These are phyloP conservation scores for Arrhamphus sclerolepis DNA, from an alignment of 2,797 vertebrate species.

Conservation along the genomic window DNA sequence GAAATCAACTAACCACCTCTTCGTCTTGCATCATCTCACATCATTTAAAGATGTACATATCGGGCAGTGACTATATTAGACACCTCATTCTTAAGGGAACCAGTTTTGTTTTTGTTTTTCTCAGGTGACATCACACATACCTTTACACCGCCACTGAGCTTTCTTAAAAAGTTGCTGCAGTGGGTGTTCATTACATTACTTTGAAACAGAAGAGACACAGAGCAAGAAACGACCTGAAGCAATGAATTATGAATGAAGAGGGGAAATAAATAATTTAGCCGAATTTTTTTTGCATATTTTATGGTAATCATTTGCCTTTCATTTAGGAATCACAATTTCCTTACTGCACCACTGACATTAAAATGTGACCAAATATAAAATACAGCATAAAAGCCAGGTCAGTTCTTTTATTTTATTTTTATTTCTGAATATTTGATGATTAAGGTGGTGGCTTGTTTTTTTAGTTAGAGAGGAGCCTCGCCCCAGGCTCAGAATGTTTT, in stretches of 20 bases:
- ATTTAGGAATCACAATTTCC: conserved; percentile 59
- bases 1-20: conserved; percentile 3
- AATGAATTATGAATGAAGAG: conserved; percentile 76
- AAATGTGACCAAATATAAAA: conserved; percentile 26
- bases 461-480: too few relatives aligned
- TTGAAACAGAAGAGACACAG: conserved; percentile 37
- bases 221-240: conserved; percentile 55
- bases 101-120: background rate
- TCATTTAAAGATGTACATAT: conserved; percentile 12
- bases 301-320: conserved; percentile 74
- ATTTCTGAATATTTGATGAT: background rate
- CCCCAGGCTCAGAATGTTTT: too few relatives aligned
- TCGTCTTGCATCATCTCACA: conserved; percentile 3
- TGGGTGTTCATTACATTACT: conserved; percentile 35
- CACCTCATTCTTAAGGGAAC: conserved; percentile 8
- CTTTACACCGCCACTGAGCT: background rate
- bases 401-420: background rate
- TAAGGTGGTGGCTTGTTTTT: too few relatives aligned
- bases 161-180: conserved; percentile 17
- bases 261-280: conserved; percentile 72
- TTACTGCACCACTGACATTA: conserved; percentile 40
- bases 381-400: background rate
- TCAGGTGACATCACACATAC: conserved; percentile 9
- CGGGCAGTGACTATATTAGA: conserved; percentile 22
- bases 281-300: conserved; percentile 75